Conservation (phyloP, 2,888 invertebrate species). For the Tetragonula carbonaria region DNA sequence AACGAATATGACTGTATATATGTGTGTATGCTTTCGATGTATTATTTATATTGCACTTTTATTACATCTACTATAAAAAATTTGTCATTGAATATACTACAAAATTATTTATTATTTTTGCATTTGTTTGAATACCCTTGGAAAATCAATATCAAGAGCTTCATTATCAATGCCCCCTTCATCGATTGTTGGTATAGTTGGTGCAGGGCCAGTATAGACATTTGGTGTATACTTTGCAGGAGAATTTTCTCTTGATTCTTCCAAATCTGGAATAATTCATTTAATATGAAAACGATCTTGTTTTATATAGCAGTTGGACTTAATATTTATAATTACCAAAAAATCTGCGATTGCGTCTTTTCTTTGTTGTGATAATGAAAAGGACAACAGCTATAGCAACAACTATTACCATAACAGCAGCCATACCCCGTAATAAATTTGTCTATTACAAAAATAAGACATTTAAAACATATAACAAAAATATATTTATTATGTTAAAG, state of each 20-base stretch:
- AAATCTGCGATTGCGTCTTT: constrained; percentile 73
- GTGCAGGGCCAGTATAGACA: constrained; percentile 44
- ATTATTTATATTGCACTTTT: constrained; percentile 2
- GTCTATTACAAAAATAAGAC: constrained; percentile 69
- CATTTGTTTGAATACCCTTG: constrained; percentile 87
- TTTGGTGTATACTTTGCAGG: constrained; percentile 76
- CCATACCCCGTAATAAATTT: constrained; percentile 79
- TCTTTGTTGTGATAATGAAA: constrained; percentile 74
- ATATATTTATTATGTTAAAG: neutral
- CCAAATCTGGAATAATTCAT: constrained; percentile 73
- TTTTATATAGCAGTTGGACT: neutral
- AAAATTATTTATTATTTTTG: constrained; percentile 85
- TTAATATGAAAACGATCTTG: constrained; percentile 1
- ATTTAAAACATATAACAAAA: constrained; percentile 16
- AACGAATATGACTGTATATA: neutral
- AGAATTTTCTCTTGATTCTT: constrained; percentile 80
- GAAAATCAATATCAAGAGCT: constrained; percentile 87
- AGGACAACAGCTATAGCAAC: constrained; percentile 77
- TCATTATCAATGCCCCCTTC: constrained; percentile 86
- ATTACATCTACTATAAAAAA: constrained; percentile 23
- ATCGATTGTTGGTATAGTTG: constrained; percentile 57
- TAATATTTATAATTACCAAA: constrained; percentile 73
- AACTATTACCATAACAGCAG: constrained; percentile 77
- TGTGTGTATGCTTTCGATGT: neutral
- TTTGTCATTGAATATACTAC: constrained; percentile 37